A percentile compares a stretch with the other conserved stretches of the same genome.
Evolutionary conservation across 1,140 invertebrate genomes (phyloP).

Genomic region (Telenomus remus): DNA sequence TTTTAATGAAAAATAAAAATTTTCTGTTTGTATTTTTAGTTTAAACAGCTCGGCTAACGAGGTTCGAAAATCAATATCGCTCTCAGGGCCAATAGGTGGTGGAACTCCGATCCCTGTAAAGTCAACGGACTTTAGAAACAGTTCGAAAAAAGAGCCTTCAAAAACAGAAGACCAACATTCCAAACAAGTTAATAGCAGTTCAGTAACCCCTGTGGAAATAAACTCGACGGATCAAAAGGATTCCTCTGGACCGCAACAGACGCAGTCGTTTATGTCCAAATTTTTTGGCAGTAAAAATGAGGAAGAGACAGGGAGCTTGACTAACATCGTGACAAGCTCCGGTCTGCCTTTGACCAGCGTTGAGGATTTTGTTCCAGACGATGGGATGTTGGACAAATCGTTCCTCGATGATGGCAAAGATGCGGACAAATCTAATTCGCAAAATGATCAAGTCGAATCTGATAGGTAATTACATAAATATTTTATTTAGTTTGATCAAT

Average conservation of each 20-base stretch:
- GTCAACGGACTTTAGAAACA: constrained; percentile 62
- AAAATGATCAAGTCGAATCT: constrained; percentile 75
- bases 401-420: constrained; percentile 85
- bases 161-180: constrained; percentile 31
- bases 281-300: constrained; percentile 70
- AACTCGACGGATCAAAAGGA: constrained; percentile 58
- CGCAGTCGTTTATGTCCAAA: constrained; percentile 70
- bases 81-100: constrained; percentile 71
- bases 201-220: constrained; percentile 31
- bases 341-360: constrained; percentile 77
- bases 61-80: constrained; percentile 60
- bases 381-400: constrained; percentile 84
- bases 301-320: constrained; percentile 56
- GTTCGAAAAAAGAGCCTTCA: constrained; percentile 56
- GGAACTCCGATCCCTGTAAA: constrained; percentile 73
- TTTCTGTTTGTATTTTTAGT: constrained; percentile 23
- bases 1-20: background rate
- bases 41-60: constrained; percentile 47
- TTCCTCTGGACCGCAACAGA: constrained; percentile 33
- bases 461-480: constrained; percentile 76
- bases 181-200: background rate
- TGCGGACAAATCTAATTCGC: constrained; percentile 69
- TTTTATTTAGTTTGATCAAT: constrained; percentile 4
- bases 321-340: constrained; percentile 39
- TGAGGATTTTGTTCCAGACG: constrained; percentile 91